Percentiles rank a stretch among this genome's conserved stretches.
Conservation (phyloP, 2,113 vertebrate species). For the Pedionomus torquatus region DNA sequence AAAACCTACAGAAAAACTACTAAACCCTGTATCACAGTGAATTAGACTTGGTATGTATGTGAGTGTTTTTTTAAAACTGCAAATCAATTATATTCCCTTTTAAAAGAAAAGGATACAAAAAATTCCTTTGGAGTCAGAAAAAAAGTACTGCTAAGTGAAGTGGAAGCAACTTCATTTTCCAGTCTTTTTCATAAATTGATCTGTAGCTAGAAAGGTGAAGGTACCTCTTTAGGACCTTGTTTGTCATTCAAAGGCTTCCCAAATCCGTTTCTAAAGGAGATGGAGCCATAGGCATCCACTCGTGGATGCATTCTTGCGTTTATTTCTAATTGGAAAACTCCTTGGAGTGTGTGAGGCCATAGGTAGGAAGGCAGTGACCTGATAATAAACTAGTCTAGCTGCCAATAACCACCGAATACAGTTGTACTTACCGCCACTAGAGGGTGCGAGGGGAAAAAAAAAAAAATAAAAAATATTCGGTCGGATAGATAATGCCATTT, state of each 20-base stretch:
- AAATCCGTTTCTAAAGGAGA: background rate
- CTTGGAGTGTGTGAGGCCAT: background rate
- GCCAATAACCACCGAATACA: background rate
- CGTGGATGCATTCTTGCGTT: no score
- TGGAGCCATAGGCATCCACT: rapidly evolving
- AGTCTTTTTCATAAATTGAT: background rate
- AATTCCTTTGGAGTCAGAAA: background rate
- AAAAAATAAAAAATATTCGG: background rate
- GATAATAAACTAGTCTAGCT: background rate
- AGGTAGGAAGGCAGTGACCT: background rate
- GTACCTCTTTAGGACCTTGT: background rate
- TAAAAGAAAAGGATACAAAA: background rate
- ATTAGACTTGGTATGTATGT: background rate
- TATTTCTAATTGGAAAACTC: background rate
- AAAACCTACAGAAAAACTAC: no score
- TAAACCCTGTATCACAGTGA: no score
- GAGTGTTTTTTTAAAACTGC: background rate
- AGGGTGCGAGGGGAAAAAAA: background rate
- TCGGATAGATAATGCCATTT: background rate
- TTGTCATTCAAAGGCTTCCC: background rate
- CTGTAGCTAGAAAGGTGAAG: background rate
- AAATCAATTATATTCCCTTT: background rate
- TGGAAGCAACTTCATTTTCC: background rate
- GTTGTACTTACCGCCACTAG: background rate
- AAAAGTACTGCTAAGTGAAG: background rate